Conservation (phyloP, 2,797 vertebrate genomes). For the Otolemur crassicaudatus region DNA sequence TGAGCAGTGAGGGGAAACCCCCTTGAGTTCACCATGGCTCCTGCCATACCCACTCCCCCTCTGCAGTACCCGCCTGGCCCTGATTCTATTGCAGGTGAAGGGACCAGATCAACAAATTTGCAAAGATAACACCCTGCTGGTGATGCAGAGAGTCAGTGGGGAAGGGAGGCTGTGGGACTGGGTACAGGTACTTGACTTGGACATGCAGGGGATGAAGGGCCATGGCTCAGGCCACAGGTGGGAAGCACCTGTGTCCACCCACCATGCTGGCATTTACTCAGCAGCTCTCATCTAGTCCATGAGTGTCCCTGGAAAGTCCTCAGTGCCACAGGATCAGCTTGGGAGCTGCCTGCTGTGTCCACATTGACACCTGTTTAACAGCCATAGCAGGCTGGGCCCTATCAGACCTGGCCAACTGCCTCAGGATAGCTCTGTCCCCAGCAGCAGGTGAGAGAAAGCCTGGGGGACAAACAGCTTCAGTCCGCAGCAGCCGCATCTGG, state of each 20-base stretch:
- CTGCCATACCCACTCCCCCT: rapidly evolving
- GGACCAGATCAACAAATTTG: not conserved
- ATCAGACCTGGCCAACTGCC: not conserved
- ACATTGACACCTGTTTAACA: not conserved
- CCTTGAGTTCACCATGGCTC: rapidly evolving
- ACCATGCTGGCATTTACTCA: not conserved
- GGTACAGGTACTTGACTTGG: not conserved
- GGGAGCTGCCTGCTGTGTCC: not conserved
- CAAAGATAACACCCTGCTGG: not conserved
- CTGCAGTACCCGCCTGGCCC: not conserved
- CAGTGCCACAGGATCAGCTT: not conserved
- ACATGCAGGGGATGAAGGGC: not conserved
- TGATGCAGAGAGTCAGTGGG: not conserved
- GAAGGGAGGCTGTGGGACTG: not conserved
- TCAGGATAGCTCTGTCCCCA: not conserved
- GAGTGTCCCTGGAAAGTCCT: not conserved
- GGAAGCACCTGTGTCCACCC: not conserved
- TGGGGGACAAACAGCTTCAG: not conserved
- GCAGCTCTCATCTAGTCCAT: not conserved
- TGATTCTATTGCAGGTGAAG: not conserved
- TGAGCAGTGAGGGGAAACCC: not conserved
- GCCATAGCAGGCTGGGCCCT: not conserved
- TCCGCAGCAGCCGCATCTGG: not conserved
- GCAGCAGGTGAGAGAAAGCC: not conserved
- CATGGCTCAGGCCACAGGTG: not conserved